phyloP scores from a whole-genome alignment of 2,888 invertebrate genomes.

The Trissolcus brochymenae region DNA sequence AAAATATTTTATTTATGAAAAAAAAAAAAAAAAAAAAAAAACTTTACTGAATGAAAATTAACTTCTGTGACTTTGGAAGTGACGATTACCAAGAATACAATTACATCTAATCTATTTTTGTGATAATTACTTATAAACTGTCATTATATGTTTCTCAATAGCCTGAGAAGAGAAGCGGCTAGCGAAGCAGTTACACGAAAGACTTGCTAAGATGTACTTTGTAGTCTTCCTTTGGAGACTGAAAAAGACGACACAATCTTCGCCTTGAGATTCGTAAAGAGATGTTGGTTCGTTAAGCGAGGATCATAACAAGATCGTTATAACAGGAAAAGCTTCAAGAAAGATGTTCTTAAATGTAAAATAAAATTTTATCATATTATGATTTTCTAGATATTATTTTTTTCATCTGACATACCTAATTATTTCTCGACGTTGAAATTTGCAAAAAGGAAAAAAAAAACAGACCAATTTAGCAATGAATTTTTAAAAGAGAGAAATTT shows the following conservation, averaged over 20 bases:
- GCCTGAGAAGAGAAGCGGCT: conserved; percentile 43
- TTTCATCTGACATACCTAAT: conserved; percentile 11
- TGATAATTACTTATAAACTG: conserved; percentile 45
- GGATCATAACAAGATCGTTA: conserved; percentile 57
- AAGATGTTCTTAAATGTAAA: conserved; percentile 47
- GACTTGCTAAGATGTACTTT: conserved; percentile 55
- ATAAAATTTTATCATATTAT: conserved; percentile 48
- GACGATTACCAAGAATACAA: too few relatives aligned
- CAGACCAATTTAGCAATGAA: too few relatives aligned
- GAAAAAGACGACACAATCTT: conserved; percentile 58
- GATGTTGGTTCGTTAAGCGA: conserved; percentile 58
- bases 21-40: too few relatives aligned
- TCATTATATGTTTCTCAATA: conserved; percentile 49
- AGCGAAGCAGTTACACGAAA: conserved; percentile 56
- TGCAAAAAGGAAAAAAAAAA: neutral
- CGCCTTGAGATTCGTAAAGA: conserved; percentile 59
- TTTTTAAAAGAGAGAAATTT: too few relatives aligned
- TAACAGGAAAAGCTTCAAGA: conserved; percentile 45
- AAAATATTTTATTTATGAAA: too few relatives aligned
- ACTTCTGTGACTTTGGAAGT: too few relatives aligned
- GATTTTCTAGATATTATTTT: conserved; percentile 30
- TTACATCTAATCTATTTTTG: conserved; percentile 1
- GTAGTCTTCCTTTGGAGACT: conserved; percentile 56
- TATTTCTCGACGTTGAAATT: conserved; percentile 7
- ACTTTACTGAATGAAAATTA: too few relatives aligned